A percentile compares a stretch with the other conserved stretches of the same genome.
phyloP scores from a whole-genome alignment of 2,113 vertebrate species.

The Calcarius ornatus region DNA sequence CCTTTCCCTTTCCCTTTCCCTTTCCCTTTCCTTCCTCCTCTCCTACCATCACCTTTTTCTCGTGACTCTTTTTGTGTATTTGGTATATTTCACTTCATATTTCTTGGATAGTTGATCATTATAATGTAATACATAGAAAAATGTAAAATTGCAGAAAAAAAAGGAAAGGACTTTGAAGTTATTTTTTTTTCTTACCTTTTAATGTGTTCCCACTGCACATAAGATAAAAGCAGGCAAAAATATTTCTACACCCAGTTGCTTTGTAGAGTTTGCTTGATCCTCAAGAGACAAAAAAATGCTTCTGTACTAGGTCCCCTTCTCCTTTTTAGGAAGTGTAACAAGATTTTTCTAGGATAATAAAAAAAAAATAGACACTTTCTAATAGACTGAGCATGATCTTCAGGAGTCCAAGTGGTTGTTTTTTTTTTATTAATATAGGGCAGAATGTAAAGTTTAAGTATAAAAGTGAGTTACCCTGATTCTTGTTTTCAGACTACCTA shows the following conservation, averaged over 20 bases:
- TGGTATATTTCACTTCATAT: not conserved
- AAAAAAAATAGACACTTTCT: not conserved
- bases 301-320: not conserved
- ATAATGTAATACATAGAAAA: not conserved
- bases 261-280: not conserved
- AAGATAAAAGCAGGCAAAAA: conserved; percentile 32
- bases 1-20: no score
- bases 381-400: not conserved
- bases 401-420: not conserved
- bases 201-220: not conserved
- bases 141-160: not conserved
- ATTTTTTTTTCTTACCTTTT: not conserved
- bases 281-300: not conserved
- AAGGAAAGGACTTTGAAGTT: not conserved
- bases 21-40: no score
- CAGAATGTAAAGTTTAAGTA: not conserved
- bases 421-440: not conserved
- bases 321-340: not conserved
- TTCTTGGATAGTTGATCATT: not conserved
- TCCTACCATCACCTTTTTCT: no score
- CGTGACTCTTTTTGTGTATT: not conserved
- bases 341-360: not conserved
- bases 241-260: not conserved
- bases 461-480: not conserved
- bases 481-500: not conserved